Conservation (phyloP, 2,888 invertebrate species). For the Uloborus plumipes region DNA sequence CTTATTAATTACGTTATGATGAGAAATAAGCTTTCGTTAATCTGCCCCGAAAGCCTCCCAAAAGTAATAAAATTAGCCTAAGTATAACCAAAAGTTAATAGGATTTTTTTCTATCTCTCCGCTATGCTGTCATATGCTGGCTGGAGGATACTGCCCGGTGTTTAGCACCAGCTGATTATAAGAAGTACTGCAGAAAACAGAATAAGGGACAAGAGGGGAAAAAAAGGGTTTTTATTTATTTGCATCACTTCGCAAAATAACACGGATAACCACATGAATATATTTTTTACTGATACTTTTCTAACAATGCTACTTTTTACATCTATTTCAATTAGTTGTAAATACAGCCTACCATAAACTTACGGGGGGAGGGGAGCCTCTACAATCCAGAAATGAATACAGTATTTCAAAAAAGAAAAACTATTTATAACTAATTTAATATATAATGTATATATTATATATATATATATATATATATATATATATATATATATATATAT, state of each 20-base stretch:
- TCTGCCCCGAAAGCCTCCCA: constrained; percentile 64
- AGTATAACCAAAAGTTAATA: constrained; percentile 65
- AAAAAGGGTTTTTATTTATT: constrained; percentile 22
- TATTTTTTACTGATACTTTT: not conserved
- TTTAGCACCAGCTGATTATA: constrained; percentile 61
- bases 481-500: no score
- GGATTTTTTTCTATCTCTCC: constrained; percentile 69
- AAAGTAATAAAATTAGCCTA: constrained; percentile 65
- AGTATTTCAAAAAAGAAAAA: no score
- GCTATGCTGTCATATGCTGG: constrained; percentile 5
- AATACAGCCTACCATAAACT: no score
- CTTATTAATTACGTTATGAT: constrained; percentile 65
- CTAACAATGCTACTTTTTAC: not conserved
- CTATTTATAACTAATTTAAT: no score
- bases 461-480: no score
- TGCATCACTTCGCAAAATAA: constrained; percentile 33
- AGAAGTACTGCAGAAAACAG: constrained; percentile 34
- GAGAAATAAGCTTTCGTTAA: constrained; percentile 65
- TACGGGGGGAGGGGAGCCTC: no score
- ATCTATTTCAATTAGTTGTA: no score
- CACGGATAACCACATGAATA: constrained; percentile 11
- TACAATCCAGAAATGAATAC: no score
- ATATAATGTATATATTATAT: no score
- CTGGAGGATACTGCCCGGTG: constrained; percentile 52
- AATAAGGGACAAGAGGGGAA: constrained; percentile 47